Evolutionary conservation across 2,113 vertebrate genomes (phyloP), one percentile per base, ranked within the genome.

Genomic region (Indri indri): DNA sequence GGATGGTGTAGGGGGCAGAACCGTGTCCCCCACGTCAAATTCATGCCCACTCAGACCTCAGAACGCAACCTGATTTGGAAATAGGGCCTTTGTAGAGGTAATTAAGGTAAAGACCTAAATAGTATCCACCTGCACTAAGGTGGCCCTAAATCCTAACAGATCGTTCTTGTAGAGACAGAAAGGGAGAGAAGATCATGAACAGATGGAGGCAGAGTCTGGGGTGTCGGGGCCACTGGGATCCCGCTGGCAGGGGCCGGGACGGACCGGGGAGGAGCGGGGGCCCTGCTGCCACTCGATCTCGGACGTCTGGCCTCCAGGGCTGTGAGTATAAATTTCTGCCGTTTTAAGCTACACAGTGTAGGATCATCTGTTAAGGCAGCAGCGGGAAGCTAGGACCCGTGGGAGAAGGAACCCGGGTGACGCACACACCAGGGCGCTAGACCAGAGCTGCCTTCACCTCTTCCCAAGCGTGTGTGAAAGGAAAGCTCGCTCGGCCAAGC

Each of bases 181-280:
- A 23, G 37, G 25, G 65, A 5, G 7, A 30, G 40, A n/a, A 18
- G 30, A 20, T 5, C 10, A 2, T 45, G 34, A 57, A 45, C 52
- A 54, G 5, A 34, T 18, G 6, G 20, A 63, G 32, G 17, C 9
- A 3, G 40, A 37, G 65, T 6, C 16, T 5, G 54, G 23, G 37
- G 23, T 12, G 59, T 13, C 11, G 11, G 4, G 4, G 68, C 68
- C 47, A 5, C 40, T 13, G 20, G 54, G 52, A 47, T n/a, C n/a
- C n/a, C n/a, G 14, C 22, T 6, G 10, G 37, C 22, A 52, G 32
- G 63, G 40, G 66, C 37, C 30, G 17, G 42, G 25, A 2, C n/a
- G n/a, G n/a, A n/a, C n/a, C n/a, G n/a, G n/a, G 45, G 9, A 1
- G 8, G 22, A 45, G 32, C 25, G 1, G 0, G 0, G 2, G 20